phyloP scores from a whole-genome alignment of 2,888 invertebrate genomes.

The Thera britannica region DNA sequence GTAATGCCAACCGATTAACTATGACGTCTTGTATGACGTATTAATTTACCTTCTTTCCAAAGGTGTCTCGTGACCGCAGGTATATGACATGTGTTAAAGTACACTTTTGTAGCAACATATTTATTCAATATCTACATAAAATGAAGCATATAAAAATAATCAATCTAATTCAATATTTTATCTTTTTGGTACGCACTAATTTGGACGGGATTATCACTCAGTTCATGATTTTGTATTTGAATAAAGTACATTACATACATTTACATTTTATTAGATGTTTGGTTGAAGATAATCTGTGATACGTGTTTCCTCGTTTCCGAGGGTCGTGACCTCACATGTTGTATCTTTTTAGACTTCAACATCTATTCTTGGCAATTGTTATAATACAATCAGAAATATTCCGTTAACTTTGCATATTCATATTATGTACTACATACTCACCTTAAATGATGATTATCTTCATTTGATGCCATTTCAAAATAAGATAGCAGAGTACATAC shows the following conservation, averaged over 20 bases:
- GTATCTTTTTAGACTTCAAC: constrained; percentile 40
- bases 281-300: constrained; percentile 9
- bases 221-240: constrained; percentile 10
- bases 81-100: too few species aligned
- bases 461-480: too few species aligned
- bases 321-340: constrained; percentile 47
- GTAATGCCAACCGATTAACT: constrained; percentile 65
- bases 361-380: constrained; percentile 35
- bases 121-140: too few species aligned
- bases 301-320: constrained; percentile 43
- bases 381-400: constrained; percentile 10
- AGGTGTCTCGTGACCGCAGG: too few species aligned
- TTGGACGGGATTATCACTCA: constrained; percentile 10
- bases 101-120: too few species aligned
- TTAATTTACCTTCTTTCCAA: constrained; percentile 53
- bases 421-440: too few species aligned
- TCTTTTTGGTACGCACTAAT: too few species aligned
- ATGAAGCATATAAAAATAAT: too few species aligned
- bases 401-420: too few species aligned
- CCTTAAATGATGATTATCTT: too few species aligned
- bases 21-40: constrained; percentile 62
- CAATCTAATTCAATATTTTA: too few species aligned
- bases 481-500: too few species aligned
- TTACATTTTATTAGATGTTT: background rate
- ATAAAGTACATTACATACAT: background rate